Percentiles rank a stretch among this genome's conserved stretches.
Evolutionary conservation across 1,140 invertebrate genomes (phyloP).

Genomic region (Cotesia vestalis): DNA sequence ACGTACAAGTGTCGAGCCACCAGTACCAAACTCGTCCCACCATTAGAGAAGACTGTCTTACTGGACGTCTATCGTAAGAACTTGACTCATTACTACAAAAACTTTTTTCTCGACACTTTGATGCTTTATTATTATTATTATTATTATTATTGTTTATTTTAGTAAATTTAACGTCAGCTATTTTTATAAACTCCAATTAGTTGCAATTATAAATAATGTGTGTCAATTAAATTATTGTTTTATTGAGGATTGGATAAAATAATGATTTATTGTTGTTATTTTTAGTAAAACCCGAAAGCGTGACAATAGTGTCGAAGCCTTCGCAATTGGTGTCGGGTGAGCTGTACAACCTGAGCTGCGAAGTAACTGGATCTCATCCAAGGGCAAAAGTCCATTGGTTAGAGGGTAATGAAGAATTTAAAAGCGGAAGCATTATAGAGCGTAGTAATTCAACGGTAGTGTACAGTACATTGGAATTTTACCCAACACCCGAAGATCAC

Average conservation of each 20-base stretch:
- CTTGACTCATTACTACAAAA: constrained; percentile 5
- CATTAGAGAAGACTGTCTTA: constrained; percentile 79
- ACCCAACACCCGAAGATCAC: constrained; percentile 84
- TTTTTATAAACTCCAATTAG: too few relatives aligned
- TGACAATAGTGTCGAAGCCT: constrained; percentile 78
- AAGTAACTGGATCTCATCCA: constrained; percentile 84
- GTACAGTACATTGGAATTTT: constrained; percentile 80
- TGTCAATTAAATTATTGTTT: too few relatives aligned
- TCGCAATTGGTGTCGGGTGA: constrained; percentile 79
- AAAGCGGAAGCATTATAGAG: constrained; percentile 69
- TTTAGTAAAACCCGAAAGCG: constrained; percentile 79
- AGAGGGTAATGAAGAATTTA: constrained; percentile 78
- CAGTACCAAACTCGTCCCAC: constrained; percentile 85
- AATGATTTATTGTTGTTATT: constrained; percentile 12
- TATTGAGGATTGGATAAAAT: background rate
- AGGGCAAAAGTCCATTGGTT: constrained; percentile 83
- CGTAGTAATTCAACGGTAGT: constrained; percentile 75
- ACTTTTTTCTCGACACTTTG: constrained; percentile 12
- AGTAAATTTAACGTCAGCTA: too few relatives aligned
- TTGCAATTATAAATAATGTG: too few relatives aligned
- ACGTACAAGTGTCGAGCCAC: constrained; percentile 86
- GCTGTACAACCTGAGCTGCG: constrained; percentile 79
- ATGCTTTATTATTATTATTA: background rate
- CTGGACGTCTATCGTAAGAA: constrained; percentile 82
- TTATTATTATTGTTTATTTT: background rate